Percentiles rank a stretch among this genome's conserved stretches.
Conservation (phyloP, 1,140 invertebrate genomes). For the Lamellibrachia luymesi region DNA sequence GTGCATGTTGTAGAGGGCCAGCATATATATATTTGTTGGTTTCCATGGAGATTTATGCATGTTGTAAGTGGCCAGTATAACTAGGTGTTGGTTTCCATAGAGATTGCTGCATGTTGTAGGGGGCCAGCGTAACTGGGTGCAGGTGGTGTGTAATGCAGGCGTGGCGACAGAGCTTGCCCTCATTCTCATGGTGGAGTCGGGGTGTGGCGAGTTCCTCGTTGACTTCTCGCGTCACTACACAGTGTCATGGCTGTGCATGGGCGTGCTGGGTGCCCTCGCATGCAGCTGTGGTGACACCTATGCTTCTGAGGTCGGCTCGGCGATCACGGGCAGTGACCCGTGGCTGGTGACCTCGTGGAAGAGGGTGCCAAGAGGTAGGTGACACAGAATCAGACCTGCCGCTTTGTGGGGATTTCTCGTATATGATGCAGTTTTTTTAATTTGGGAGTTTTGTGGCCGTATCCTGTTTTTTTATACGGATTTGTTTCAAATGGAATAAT, state of each 20-base stretch:
- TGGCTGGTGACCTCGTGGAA: slow-evolving; percentile 74
- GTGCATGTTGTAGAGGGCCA: too few relatives aligned
- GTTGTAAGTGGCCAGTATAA: not conserved
- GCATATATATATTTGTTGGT: too few relatives aligned
- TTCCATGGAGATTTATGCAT: too few relatives aligned
- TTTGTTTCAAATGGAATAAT: too few relatives aligned
- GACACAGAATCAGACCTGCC: not conserved
- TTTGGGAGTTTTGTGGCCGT: not conserved
- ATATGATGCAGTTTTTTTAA: not conserved
- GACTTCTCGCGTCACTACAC: slow-evolving; percentile 76
- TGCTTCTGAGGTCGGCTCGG: slow-evolving; percentile 85
- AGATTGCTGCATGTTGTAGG: slow-evolving; percentile 55
- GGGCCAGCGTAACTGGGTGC: slow-evolving; percentile 86
- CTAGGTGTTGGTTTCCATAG: slow-evolving; percentile 24
- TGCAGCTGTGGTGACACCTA: slow-evolving; percentile 88
- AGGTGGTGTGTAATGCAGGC: slow-evolving; percentile 86
- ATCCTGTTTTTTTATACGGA: not conserved
- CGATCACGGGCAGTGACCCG: slow-evolving; percentile 69
- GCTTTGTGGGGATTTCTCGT: not conserved
- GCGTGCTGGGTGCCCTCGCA: slow-evolving; percentile 67
- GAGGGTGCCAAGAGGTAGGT: slow-evolving; percentile 71
- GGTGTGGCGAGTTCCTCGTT: slow-evolving; percentile 72
- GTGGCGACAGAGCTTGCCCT: slow-evolving; percentile 77
- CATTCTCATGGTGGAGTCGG: slow-evolving; percentile 78
- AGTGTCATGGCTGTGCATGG: slow-evolving; percentile 70